Conservation (phyloP, 1,140 invertebrate species). For the Drosophila ananassae region DNA sequence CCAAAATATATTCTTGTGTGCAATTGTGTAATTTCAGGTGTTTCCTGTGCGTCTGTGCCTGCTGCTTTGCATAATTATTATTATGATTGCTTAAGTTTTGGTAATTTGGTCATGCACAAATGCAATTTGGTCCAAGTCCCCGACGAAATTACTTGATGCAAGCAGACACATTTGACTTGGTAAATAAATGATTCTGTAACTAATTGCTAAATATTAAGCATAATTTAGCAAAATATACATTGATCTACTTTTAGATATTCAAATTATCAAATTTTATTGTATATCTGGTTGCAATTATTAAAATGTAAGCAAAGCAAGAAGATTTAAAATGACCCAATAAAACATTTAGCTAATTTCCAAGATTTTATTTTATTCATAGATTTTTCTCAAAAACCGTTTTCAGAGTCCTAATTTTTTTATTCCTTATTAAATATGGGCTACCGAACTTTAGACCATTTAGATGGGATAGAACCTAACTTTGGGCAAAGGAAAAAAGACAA, state of each 20-base stretch:
- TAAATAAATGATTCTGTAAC: constrained; percentile 52
- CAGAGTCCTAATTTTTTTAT: constrained; percentile 18
- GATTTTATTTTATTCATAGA: constrained; percentile 8
- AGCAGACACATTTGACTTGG: constrained; percentile 17
- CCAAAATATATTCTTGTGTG: background rate
- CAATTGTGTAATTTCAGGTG: constrained; percentile 53
- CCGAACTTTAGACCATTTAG: background rate
- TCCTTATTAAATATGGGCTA: constrained; percentile 17
- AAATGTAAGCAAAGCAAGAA: too few species aligned
- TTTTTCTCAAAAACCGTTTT: background rate
- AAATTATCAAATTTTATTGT: background rate
- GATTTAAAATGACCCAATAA: background rate
- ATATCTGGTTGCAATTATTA: too few species aligned
- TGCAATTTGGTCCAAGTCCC: constrained; percentile 39
- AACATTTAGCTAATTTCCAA: constrained; percentile 15
- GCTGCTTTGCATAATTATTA: constrained; percentile 72
- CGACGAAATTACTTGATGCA: constrained; percentile 16
- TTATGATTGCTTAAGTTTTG: constrained; percentile 65
- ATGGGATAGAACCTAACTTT: background rate
- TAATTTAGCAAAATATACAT: constrained; percentile 10
- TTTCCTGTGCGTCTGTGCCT: constrained; percentile 30
- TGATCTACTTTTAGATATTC: constrained; percentile 9
- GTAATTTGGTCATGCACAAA: constrained; percentile 57
- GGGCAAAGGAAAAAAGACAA: constrained; percentile 1
- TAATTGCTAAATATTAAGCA: constrained; percentile 36